A percentile compares a stretch with the other conserved stretches of the same genome.
Conservation (phyloP, 2,888 invertebrate genomes). For the Morpho deidamia region DNA sequence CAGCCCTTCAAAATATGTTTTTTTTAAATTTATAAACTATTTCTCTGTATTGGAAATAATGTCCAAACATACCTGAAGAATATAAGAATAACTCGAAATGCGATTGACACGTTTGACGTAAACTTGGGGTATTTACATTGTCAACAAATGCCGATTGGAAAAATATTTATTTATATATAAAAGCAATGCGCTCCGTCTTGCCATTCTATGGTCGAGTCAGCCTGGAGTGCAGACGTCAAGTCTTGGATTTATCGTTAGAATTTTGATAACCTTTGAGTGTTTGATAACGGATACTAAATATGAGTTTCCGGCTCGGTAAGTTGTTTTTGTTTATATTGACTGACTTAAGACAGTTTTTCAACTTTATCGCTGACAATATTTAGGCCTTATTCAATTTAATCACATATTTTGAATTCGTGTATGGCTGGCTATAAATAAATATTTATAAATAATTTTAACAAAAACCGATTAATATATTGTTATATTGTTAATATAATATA, state of each 20-base stretch:
- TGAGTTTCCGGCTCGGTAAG: slow-evolving; percentile 20
- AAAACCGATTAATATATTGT: no score
- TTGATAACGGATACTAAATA: slow-evolving; percentile 11
- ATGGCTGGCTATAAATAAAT: no score
- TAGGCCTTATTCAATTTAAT: no score
- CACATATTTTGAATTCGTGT: no score
- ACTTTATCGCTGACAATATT: no score
- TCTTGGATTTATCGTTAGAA: neutral
- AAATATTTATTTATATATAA: slow-evolving; percentile 21
- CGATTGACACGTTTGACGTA: slow-evolving; percentile 15
- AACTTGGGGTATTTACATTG: slow-evolving; percentile 16
- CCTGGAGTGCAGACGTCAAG: slow-evolving; percentile 3
- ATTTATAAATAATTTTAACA: no score
- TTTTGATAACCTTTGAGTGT: slow-evolving; percentile 1
- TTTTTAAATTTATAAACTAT: neutral
- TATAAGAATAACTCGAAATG: slow-evolving; percentile 10
- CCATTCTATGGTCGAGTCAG: slow-evolving; percentile 10
- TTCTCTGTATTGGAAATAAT: slow-evolving; percentile 7
- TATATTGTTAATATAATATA: no score
- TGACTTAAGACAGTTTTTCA: no score
- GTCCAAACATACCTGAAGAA: slow-evolving; percentile 1
- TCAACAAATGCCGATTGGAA: slow-evolving; percentile 11
- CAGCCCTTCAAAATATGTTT: neutral
- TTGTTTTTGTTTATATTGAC: neutral
- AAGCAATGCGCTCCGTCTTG: neutral